Evolutionary conservation across 2,888 invertebrate species (phyloP), one percentile per base, ranked within the genome.

Genomic region (Erebia ligea): DNA sequence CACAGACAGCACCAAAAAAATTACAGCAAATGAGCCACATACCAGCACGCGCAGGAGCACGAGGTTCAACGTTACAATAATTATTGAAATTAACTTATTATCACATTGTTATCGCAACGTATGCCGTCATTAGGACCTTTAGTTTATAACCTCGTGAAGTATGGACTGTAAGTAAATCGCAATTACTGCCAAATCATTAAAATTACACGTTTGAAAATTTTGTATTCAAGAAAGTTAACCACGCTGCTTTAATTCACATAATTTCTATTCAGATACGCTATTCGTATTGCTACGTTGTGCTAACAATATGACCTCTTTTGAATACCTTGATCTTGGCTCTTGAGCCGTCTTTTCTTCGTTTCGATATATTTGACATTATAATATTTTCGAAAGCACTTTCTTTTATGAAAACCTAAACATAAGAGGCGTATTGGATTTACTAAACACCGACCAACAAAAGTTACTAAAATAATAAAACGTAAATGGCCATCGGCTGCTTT

Each of bases 321-420:
- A 25, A 62, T 85, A 95, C 95, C 93, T 94, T 94, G 80, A 94
- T 92, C 86, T 92, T 93, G 82, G 90, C 81, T 80, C 86, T 91
- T 45, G 92, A 87, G 71, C 92, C 91, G 75, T 94, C 92, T 78
- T 87, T 92, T 82, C 87, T 91, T 78, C 93, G 86, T 79, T 92
- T 94, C n/a, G 94, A 94, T 84, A 94, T 87, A 81, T 89, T 94
- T 17, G 93, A 93, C 94, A 95, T 95, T 73, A 58, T 76, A 70
- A 2, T 9, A 11, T 6, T 61, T 54, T 19, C 17, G 42, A 42
- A 9, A 13, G 1, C 17, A 48, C 62, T 62, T 61, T 61, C 9
- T 15, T 2, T 57, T 10, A 57, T 13, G 13, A 17, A 40, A 40
- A n/a, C 40, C 15, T 17, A 40, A 40, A 11, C 45, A 13, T 45